These are phyloP conservation scores for Phymatocera aterrima DNA, from an alignment of 2,888 invertebrate genomes.

Conservation along the genomic window DNA sequence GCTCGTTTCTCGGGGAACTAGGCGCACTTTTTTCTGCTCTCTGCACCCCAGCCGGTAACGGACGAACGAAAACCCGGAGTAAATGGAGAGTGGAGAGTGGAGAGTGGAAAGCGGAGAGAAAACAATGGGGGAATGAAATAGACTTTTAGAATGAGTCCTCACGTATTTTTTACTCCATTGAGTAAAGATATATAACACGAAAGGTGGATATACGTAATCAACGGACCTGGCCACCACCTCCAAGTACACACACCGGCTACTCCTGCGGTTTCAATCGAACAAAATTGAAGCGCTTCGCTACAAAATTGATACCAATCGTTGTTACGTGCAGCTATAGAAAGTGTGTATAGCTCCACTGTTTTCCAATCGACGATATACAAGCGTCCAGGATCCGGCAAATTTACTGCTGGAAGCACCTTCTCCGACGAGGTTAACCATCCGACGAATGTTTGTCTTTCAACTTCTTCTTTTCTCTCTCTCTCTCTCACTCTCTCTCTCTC, in stretches of 20 bases:
- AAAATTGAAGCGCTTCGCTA: background rate
- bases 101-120: background rate
- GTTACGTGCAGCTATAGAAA: background rate
- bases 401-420: background rate
- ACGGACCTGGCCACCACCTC: too few species aligned
- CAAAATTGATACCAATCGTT: constrained; percentile 30
- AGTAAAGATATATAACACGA: too few species aligned
- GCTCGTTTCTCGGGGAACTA: constrained; percentile 29
- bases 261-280: background rate
- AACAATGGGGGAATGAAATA: background rate
- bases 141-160: background rate
- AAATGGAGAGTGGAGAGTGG: background rate
- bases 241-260: background rate
- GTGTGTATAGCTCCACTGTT: background rate
- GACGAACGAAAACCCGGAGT: too few species aligned
- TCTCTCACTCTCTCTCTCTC: too few species aligned
- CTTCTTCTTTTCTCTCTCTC: too few species aligned
- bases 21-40: background rate
- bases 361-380: constrained; percentile 21
- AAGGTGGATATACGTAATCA: too few species aligned
- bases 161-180: background rate
- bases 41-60: background rate
- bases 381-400: background rate
- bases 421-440: background rate
- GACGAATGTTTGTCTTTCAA: too few species aligned